These are phyloP conservation scores for Esperia sulphurella DNA, from an alignment of 2,888 invertebrate species.

Conservation along the genomic window DNA sequence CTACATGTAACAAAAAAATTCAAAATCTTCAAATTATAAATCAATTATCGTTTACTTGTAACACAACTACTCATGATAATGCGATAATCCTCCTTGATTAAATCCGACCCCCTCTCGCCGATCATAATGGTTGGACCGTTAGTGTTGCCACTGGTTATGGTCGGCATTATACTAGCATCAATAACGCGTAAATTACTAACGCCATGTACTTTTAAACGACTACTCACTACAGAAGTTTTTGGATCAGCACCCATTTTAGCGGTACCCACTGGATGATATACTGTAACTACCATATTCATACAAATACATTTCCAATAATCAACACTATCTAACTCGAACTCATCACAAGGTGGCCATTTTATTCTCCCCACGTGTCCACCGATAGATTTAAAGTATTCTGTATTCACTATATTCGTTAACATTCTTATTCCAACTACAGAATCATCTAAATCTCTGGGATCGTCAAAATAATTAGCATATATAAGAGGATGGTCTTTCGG, in stretches of 20 bases:
- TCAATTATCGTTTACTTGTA: too few relatives aligned
- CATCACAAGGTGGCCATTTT: constrained; percentile 36
- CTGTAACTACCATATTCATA: constrained; percentile 64
- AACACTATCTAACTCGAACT: constrained; percentile 30
- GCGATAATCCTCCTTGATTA: constrained; percentile 78
- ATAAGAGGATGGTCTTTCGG: constrained; percentile 80
- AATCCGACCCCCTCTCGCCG: constrained; percentile 86
- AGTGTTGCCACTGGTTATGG: constrained; percentile 86
- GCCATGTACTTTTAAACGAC: constrained; percentile 81
- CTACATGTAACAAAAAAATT: too few relatives aligned
- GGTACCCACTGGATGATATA: constrained; percentile 85
- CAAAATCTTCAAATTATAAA: too few relatives aligned
- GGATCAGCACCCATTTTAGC: constrained; percentile 77
- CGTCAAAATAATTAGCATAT: constrained; percentile 81
- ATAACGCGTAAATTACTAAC: constrained; percentile 82
- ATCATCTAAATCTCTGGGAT: constrained; percentile 58
- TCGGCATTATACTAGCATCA: constrained; percentile 90
- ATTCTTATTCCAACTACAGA: constrained; percentile 39
- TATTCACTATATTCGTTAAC: constrained; percentile 37
- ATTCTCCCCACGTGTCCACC: constrained; percentile 36
- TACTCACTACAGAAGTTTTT: constrained; percentile 56
- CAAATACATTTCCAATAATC: constrained; percentile 49
- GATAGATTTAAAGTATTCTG: constrained; percentile 39
- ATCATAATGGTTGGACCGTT: constrained; percentile 90
- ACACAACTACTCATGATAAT: neutral